Conservation (phyloP, 1,140 invertebrate genomes). For the Caligus rogercresseyi region DNA sequence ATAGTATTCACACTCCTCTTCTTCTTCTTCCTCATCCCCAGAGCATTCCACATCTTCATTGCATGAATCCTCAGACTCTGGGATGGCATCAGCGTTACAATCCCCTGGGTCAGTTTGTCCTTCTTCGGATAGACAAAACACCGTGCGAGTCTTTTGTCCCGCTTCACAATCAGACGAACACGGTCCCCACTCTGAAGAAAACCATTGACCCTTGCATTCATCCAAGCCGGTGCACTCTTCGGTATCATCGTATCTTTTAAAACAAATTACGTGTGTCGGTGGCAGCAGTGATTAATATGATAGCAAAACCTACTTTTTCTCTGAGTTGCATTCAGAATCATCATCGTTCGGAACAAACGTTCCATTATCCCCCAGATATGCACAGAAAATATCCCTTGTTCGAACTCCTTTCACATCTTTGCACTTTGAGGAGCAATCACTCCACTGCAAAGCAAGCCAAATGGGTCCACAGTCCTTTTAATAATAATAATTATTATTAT, state of each 20-base stretch:
- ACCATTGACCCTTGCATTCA: conserved; percentile 15
- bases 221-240: conserved; percentile 6
- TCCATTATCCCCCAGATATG: conserved; percentile 38
- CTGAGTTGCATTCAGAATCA: conserved; percentile 48
- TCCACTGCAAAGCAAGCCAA: conserved; percentile 19
- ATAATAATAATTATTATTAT: too few species aligned
- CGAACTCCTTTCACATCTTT: conserved; percentile 48
- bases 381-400: conserved; percentile 66
- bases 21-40: conserved; percentile 16
- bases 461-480: background rate
- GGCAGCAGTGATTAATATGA: too few species aligned
- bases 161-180: conserved; percentile 5
- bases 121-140: conserved; percentile 14
- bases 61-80: conserved; percentile 20
- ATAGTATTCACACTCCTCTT: conserved; percentile 15
- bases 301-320: conserved; percentile 40
- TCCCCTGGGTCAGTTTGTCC: conserved; percentile 22
- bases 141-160: background rate
- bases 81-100: conserved; percentile 19
- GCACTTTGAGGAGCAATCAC: conserved; percentile 16
- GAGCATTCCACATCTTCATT: conserved; percentile 17
- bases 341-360: conserved; percentile 46
- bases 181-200: background rate
- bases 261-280: background rate
- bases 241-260: background rate